Evolutionary conservation across 1,140 invertebrate species (phyloP), one percentile per base, ranked within the genome.

Genomic region (Leptinotarsa defecta): DNA sequence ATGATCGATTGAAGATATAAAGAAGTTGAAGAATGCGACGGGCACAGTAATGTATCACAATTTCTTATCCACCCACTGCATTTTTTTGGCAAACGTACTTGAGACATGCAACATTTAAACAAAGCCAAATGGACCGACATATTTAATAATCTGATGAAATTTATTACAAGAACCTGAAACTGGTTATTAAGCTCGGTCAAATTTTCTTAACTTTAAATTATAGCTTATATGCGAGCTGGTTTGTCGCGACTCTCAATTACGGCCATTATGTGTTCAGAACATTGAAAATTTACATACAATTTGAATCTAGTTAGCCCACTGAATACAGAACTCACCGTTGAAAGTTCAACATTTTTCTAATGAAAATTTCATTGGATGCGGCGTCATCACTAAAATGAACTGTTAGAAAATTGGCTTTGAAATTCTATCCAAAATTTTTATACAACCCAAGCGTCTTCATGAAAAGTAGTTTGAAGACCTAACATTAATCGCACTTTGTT

Each of bases 151-250:
- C 75, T 68, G 76, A 64, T 75, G 69, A 77, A 80, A 80, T 80
- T 80, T 80, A 80, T 80, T 78, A 78, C 74, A 74, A 78, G 71
- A 77, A 78, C 76, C 61, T 72, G 72, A 78, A 80, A 80, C 79
- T 77, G 75, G 79, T 80, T 80, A 75, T 80, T 80, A 77, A 75
- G 77, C 74, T 74, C 69, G 76, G 63, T 73, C 76, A 73, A 76
- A 77, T 77, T 77, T 73, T 75, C 75, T 74, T 72, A 74, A 74
- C 74, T 77, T 68, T 62, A 79, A 78, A 75, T 76, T 74, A 73
- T 15, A 52, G 22, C 63, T 73, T 61, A 43, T n/a, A 43, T 68
- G 52, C 52, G 6, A 57, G 52, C 52, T 57, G 19, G 24, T 17
- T 68, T 68, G 65, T 68, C 43, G 65, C 17, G 65, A 24, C 65